Percentiles rank a stretch among this genome's conserved stretches.
These are phyloP conservation scores for Malurus melanocephalus DNA, from an alignment of 2,113 vertebrate genomes.

Conservation along the genomic window DNA sequence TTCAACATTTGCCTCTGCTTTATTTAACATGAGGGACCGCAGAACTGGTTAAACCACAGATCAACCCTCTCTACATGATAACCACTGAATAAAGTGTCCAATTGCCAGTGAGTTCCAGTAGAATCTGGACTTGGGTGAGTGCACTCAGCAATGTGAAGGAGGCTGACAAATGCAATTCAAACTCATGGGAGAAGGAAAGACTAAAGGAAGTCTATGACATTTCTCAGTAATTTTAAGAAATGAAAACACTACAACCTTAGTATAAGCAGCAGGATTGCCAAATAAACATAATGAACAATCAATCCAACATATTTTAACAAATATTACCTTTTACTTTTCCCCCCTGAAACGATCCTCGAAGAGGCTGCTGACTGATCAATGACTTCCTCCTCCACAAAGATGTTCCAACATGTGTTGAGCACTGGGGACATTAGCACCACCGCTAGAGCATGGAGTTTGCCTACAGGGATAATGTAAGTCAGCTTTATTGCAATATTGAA, in stretches of 20 bases:
- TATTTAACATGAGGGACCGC: background rate
- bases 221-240: constrained; percentile 15
- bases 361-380: constrained; percentile 41
- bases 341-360: constrained; percentile 40
- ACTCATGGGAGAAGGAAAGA: background rate
- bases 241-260: constrained; percentile 15
- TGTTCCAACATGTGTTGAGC: constrained; percentile 56
- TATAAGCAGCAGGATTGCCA: constrained; percentile 57
- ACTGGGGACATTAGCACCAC: constrained; percentile 49
- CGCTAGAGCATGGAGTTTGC: constrained; percentile 59
- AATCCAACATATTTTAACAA: constrained; percentile 10
- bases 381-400: constrained; percentile 60
- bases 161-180: background rate
- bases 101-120: background rate
- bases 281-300: constrained; percentile 28
- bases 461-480: constrained; percentile 52
- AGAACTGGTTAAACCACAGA: background rate
- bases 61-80: background rate
- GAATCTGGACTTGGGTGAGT: background rate
- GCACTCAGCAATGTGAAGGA: background rate
- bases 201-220: background rate
- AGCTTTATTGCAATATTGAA: constrained; percentile 55
- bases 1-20: background rate
- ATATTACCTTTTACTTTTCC: constrained; percentile 52
- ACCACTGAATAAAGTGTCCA: background rate